These are phyloP conservation scores for Enhydra lutris DNA, from an alignment of 2,113 vertebrate genomes.

Conservation along the genomic window DNA sequence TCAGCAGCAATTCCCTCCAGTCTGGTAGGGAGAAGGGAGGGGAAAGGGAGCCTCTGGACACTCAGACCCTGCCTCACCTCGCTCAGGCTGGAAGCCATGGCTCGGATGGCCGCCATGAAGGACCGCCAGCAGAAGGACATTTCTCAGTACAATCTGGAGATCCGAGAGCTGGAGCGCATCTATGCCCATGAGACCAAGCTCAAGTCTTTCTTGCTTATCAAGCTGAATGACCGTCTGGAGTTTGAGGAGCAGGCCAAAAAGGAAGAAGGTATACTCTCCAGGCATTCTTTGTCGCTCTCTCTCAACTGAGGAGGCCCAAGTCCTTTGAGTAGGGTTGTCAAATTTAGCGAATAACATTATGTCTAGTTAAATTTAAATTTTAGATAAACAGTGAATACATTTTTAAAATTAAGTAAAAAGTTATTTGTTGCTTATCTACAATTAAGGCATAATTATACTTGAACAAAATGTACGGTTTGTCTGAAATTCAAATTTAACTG, in stretches of 20 bases:
- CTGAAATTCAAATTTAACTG: background rate
- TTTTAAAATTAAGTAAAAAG: background rate
- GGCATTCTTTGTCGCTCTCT: background rate
- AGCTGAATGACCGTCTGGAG: conserved; percentile 53
- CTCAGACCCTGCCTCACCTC: too few relatives aligned
- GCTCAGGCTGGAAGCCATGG: conserved; percentile 76
- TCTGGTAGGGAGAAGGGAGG: background rate
- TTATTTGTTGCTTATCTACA: background rate
- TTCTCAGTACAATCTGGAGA: conserved; percentile 70
- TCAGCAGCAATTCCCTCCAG: background rate
- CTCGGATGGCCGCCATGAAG: conserved; percentile 69
- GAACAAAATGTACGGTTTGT: background rate
- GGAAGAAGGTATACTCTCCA: conserved; percentile 70
- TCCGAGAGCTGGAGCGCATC: conserved; percentile 69
- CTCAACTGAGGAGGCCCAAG: background rate
- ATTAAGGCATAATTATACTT: background rate
- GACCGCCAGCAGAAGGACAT: conserved; percentile 74
- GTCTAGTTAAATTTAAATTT: background rate
- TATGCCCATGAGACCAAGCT: conserved; percentile 72
- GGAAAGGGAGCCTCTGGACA: background rate
- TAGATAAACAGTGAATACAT: background rate
- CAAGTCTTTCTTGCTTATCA: conserved; percentile 77
- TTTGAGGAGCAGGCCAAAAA: conserved; percentile 69
- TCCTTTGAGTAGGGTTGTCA: background rate
- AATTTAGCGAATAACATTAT: background rate